These are phyloP conservation scores for Drosophila seguyi DNA, from an alignment of 1,140 invertebrate genomes.

Conservation along the genomic window DNA sequence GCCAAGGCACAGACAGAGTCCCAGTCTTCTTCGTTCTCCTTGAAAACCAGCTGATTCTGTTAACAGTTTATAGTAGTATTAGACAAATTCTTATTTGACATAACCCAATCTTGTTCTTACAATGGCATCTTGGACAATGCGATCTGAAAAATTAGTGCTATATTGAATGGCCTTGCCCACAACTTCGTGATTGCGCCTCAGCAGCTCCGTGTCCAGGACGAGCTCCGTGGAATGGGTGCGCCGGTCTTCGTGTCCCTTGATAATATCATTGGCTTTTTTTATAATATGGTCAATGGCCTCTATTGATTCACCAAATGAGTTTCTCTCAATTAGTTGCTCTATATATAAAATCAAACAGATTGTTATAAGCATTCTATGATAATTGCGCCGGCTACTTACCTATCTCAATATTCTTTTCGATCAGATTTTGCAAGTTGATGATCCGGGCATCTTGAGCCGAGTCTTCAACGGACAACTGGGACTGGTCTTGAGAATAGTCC, in stretches of 20 bases:
- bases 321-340: slow-evolving; percentile 59
- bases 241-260: slow-evolving; percentile 45
- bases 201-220: slow-evolving; percentile 61
- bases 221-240: slow-evolving; percentile 56
- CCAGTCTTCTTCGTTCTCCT: slow-evolving; percentile 59
- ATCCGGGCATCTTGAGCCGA: slow-evolving; percentile 35
- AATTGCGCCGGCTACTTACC: slow-evolving; percentile 28
- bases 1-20: slow-evolving; percentile 53
- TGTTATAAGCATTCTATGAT: not conserved
- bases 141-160: slow-evolving; percentile 57
- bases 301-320: slow-evolving; percentile 51
- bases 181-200: slow-evolving; percentile 63
- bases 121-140: slow-evolving; percentile 53
- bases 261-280: slow-evolving; percentile 48
- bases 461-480: not conserved
- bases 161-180: slow-evolving; percentile 60
- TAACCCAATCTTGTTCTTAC: slow-evolving; percentile 26
- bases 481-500: slow-evolving; percentile 5
- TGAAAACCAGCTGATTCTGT: slow-evolving; percentile 51
- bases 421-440: slow-evolving; percentile 54
- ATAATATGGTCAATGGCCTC: slow-evolving; percentile 52
- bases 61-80: not conserved
- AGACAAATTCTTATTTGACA: not conserved
- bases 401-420: slow-evolving; percentile 64
- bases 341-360: not conserved